A percentile compares a stretch with the other conserved stretches of the same genome.
phyloP scores from a whole-genome alignment of 2,797 vertebrate genomes.

The Cyprinella venusta region DNA sequence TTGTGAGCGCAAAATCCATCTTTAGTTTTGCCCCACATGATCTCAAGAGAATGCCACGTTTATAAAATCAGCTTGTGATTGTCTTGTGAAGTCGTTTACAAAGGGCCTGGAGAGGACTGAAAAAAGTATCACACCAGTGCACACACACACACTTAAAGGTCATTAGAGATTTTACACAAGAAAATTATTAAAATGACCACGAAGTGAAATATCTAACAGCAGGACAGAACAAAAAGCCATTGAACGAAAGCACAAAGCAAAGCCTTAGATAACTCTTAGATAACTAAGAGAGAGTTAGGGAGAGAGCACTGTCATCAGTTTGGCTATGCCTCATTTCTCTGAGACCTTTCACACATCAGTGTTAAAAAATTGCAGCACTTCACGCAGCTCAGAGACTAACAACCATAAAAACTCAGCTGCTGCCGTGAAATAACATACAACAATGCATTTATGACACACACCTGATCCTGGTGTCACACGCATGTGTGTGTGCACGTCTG shows the following conservation, averaged over 20 bases:
- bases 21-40: constrained; percentile 38
- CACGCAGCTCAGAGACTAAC: constrained; percentile 19
- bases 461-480: constrained; percentile 43
- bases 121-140: constrained; percentile 17
- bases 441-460: constrained; percentile 43
- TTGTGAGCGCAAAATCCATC: constrained; percentile 1
- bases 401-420: constrained; percentile 17
- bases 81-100: constrained; percentile 42
- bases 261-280: neutral
- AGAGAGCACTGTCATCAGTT: neutral
- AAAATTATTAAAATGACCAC: constrained; percentile 3
- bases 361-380: constrained; percentile 26
- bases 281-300: neutral
- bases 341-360: constrained; percentile 46
- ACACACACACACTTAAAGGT: constrained; percentile 14
- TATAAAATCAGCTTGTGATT: constrained; percentile 46
- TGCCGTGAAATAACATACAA: constrained; percentile 5
- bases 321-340: constrained; percentile 22
- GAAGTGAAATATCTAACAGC: neutral
- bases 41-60: constrained; percentile 16
- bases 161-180: neutral
- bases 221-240: neutral
- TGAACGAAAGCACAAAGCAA: neutral
- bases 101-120: neutral
- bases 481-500: constrained; percentile 9